These are phyloP conservation scores for Pollachius pollachius DNA, from an alignment of 2,113 vertebrate species.

Conservation along the genomic window DNA sequence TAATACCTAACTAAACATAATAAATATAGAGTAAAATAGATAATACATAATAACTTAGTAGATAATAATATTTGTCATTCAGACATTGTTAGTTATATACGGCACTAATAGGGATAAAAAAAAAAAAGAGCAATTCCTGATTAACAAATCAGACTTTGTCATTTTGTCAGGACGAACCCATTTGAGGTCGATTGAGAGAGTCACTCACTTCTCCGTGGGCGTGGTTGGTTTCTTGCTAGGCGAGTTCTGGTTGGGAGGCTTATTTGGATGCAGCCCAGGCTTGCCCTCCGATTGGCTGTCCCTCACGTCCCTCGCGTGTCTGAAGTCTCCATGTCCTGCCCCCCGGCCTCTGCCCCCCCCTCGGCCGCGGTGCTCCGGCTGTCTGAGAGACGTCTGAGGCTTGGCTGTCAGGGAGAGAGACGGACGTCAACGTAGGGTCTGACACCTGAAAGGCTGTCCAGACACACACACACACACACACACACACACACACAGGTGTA, in stretches of 20 bases:
- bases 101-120: too few relatives aligned
- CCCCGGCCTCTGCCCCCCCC: slow-evolving; percentile 60
- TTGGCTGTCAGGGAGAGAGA: slow-evolving; percentile 73
- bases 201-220: slow-evolving; percentile 67
- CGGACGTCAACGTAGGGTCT: not conserved
- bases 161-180: too few relatives aligned
- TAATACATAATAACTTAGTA: too few relatives aligned
- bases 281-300: slow-evolving; percentile 65
- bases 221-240: slow-evolving; percentile 54
- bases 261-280: slow-evolving; percentile 47
- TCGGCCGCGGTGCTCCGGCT: slow-evolving; percentile 77
- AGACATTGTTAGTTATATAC: too few relatives aligned
- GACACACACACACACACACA: not conserved
- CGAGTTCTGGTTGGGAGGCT: slow-evolving; percentile 51
- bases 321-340: slow-evolving; percentile 56
- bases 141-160: too few relatives aligned
- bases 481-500: slow-evolving; percentile 1
- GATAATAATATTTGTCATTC: too few relatives aligned
- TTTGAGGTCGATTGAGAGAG: too few relatives aligned
- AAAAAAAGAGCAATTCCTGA: too few relatives aligned
- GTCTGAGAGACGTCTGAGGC: slow-evolving; percentile 87
- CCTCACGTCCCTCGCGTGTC: slow-evolving; percentile 61
- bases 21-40: not conserved
- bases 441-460: not conserved
- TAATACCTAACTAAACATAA: not conserved